Conservation (phyloP, 2,888 invertebrate species). For the Uropetala carovei region DNA sequence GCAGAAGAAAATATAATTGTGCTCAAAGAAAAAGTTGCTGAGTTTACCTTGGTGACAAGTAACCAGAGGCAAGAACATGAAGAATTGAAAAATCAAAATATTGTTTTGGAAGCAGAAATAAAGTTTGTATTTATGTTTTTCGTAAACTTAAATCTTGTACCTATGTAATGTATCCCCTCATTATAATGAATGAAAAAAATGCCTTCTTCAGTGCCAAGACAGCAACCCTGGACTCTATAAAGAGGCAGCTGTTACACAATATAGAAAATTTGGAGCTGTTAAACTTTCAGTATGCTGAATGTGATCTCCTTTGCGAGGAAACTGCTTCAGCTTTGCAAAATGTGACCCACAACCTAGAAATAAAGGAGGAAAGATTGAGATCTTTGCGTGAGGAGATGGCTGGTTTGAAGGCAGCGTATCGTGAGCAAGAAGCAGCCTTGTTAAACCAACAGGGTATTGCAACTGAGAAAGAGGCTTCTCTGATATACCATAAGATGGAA, state of each 20-base stretch:
- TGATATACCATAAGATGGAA: neutral
- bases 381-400: slow-evolving; percentile 77
- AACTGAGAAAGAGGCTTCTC: neutral
- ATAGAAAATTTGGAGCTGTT: neutral
- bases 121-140: neutral
- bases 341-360: neutral
- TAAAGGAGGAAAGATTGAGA: slow-evolving; percentile 77
- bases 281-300: neutral
- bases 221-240: neutral
- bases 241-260: neutral
- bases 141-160: too few relatives aligned
- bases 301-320: neutral
- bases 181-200: neutral
- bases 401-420: slow-evolving; percentile 75
- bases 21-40: neutral
- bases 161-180: too few relatives aligned
- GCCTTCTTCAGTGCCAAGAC: neutral
- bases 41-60: neutral
- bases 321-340: neutral
- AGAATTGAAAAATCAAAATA: neutral
- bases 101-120: neutral
- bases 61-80: neutral
- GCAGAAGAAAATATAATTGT: neutral
- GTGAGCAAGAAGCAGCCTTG: slow-evolving; percentile 70
- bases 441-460: slow-evolving; percentile 77